Conservation (phyloP, 2,888 invertebrate genomes). For the Lymantria dispar region DNA sequence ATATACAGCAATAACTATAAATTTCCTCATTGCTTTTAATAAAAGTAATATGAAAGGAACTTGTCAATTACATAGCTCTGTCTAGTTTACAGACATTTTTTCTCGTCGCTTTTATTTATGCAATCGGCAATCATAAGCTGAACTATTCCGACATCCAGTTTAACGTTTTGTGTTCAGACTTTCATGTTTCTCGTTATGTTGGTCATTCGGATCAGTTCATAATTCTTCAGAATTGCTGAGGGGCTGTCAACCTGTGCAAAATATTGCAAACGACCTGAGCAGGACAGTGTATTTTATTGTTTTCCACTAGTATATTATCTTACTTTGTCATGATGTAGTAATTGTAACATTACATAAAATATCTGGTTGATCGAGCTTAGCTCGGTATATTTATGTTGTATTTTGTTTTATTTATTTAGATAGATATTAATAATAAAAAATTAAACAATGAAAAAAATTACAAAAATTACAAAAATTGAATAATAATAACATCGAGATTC, state of each 20-base stretch:
- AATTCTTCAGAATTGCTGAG: constrained; percentile 29
- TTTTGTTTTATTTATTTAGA: no score
- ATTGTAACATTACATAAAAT: constrained; percentile 3
- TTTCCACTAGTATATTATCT: constrained; percentile 9
- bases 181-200: constrained; percentile 16
- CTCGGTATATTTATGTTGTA: no score
- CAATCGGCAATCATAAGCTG: constrained; percentile 14
- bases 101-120: constrained; percentile 22
- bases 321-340: constrained; percentile 11
- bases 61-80: constrained; percentile 25
- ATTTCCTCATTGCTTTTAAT: no score
- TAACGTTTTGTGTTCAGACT: constrained; percentile 7
- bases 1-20: no score
- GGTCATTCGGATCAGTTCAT: constrained; percentile 21
- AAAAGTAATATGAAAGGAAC: no score
- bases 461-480: no score
- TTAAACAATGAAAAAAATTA: no score
- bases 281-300: constrained; percentile 28
- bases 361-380: no score
- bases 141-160: constrained; percentile 1
- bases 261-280: constrained; percentile 29
- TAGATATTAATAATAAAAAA: no score
- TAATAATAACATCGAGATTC: no score
- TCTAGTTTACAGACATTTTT: constrained; percentile 17
- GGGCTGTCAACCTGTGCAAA: constrained; percentile 28